phyloP scores from a whole-genome alignment of 1,140 invertebrate genomes.

The Acromyrmex heyeri region DNA sequence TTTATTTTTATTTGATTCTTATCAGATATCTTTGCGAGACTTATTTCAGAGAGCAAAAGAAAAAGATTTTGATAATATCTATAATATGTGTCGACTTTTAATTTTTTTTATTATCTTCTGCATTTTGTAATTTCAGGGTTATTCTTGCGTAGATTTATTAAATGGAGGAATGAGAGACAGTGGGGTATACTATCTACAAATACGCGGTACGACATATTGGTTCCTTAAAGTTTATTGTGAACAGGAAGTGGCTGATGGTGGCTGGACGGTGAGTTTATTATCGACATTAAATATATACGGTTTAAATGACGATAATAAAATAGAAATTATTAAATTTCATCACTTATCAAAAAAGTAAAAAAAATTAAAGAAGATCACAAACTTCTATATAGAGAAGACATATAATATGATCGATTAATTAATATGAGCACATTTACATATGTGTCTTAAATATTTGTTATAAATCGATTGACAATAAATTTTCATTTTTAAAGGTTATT shows the following conservation, averaged over 20 bases:
- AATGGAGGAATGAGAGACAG: constrained; percentile 94
- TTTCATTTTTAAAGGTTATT: constrained; percentile 90
- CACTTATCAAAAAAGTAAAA: constrained; percentile 26
- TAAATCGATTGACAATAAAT: not conserved
- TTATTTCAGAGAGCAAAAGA: not conserved
- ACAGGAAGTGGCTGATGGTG: constrained; percentile 95
- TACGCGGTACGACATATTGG: constrained; percentile 96
- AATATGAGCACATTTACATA: not conserved
- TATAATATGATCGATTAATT: too few species aligned
- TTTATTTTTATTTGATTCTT: not conserved
- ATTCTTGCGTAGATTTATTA: constrained; percentile 94
- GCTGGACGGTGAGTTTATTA: constrained; percentile 94
- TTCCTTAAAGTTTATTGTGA: constrained; percentile 97
- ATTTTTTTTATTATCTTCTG: not conserved
- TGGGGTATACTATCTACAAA: constrained; percentile 95
- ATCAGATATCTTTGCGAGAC: not conserved
- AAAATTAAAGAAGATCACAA: not conserved
- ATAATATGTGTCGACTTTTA: not conserved
- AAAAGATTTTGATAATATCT: not conserved
- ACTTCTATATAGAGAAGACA: too few species aligned
- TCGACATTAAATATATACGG: not conserved
- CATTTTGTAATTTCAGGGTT: constrained; percentile 89
- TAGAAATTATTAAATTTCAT: not conserved
- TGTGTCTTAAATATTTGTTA: too few species aligned
- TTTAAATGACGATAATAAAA: not conserved